These are phyloP conservation scores for Alcis repandata DNA, from an alignment of 2,888 invertebrate genomes.

Conservation along the genomic window DNA sequence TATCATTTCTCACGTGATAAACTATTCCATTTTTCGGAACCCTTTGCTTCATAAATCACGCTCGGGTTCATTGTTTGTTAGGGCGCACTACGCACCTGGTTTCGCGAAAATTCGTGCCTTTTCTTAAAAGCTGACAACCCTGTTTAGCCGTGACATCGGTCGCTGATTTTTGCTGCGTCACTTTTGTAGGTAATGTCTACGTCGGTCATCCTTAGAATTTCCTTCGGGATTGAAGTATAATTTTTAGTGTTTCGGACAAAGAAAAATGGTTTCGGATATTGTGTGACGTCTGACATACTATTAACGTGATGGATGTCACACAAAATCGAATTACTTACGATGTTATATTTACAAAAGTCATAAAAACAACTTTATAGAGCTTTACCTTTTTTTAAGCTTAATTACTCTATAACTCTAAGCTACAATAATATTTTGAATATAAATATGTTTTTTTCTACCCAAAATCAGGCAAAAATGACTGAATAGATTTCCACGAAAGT, in stretches of 20 bases:
- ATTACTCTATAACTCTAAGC: too few relatives aligned
- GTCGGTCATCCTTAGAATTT: not conserved
- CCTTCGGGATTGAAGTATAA: not conserved
- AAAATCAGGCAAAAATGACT: too few relatives aligned
- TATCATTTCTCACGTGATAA: conserved; percentile 38
- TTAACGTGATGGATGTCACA: too few relatives aligned
- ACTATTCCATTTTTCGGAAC: conserved; percentile 37
- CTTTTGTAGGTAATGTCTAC: not conserved
- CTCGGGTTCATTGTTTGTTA: conserved; percentile 32
- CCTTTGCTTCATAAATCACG: conserved; percentile 36
- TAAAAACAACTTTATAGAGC: too few relatives aligned
- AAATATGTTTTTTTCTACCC: too few relatives aligned
- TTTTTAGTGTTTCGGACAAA: too few relatives aligned
- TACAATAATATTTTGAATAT: too few relatives aligned
- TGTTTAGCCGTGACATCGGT: conserved; percentile 33
- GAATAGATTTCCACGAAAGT: too few relatives aligned
- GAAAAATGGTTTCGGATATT: not conserved
- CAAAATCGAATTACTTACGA: too few relatives aligned
- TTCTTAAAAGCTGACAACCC: conserved; percentile 29
- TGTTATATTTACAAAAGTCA: too few relatives aligned
- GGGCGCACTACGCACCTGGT: conserved; percentile 22
- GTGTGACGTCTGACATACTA: too few relatives aligned
- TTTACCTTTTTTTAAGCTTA: too few relatives aligned
- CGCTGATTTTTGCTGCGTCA: conserved; percentile 16
- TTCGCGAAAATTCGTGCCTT: conserved; percentile 14